Conservation (phyloP, 2,113 vertebrate species). For the Marmota monax region DNA sequence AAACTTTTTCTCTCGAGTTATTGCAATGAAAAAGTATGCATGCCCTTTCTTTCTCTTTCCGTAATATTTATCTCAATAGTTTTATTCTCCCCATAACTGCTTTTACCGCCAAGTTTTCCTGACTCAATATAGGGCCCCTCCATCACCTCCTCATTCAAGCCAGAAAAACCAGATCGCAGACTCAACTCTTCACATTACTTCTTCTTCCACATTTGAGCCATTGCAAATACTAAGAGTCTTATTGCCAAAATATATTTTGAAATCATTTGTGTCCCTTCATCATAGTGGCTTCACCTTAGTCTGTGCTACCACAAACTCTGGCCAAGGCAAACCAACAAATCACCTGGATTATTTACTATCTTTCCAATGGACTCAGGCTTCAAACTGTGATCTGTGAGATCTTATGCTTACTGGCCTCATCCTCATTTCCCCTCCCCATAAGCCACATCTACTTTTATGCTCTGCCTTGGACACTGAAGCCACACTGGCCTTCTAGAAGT, state of each 20-base stretch:
- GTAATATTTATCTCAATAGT: background rate
- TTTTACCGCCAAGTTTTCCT: background rate
- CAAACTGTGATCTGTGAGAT: too few species aligned
- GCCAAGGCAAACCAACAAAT: background rate
- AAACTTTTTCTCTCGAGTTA: conserved; percentile 65
- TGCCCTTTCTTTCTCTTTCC: background rate
- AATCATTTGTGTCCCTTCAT: background rate
- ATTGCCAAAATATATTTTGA: background rate
- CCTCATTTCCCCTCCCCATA: background rate
- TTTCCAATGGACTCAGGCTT: background rate
- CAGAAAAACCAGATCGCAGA: conserved; percentile 14
- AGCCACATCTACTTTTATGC: background rate
- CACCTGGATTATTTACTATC: background rate
- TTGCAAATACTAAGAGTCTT: background rate
- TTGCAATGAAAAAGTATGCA: background rate
- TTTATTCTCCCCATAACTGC: fast-evolving
- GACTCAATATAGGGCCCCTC: background rate
- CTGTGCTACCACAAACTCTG: background rate
- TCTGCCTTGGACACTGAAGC: too few species aligned
- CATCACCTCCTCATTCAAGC: background rate
- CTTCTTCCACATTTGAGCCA: background rate
- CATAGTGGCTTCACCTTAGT: background rate
- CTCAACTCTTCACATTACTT: background rate
- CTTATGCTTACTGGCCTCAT: background rate
- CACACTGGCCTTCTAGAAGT: background rate